Conservation (phyloP, 2,113 vertebrate genomes). For the Gracilinanus agilis region DNA sequence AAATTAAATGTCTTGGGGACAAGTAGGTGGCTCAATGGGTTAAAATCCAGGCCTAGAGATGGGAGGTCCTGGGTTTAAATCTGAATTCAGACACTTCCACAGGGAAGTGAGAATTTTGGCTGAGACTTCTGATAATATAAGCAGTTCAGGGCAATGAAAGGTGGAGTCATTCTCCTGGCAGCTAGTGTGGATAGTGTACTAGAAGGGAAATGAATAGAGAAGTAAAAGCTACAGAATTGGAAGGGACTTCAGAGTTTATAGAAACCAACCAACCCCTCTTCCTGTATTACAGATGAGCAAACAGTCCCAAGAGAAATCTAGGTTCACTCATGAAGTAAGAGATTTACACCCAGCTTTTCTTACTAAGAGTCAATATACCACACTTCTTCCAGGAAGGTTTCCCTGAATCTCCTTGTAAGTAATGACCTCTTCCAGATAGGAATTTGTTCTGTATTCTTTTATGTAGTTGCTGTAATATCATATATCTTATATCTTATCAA, state of each 20-base stretch:
- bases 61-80: too few relatives aligned
- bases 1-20: too few relatives aligned
- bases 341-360: too few relatives aligned
- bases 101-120: background rate
- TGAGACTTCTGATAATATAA: background rate
- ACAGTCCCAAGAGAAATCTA: background rate
- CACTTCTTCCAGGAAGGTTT: background rate
- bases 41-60: too few relatives aligned
- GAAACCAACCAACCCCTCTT: background rate
- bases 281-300: background rate
- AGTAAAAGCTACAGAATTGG: background rate
- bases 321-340: too few relatives aligned
- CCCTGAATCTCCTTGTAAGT: background rate
- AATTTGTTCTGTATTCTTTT: background rate
- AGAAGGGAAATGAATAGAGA: background rate
- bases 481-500: background rate
- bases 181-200: background rate
- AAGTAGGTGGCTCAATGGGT: too few relatives aligned
- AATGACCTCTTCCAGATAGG: background rate
- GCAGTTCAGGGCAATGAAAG: background rate
- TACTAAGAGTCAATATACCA: background rate
- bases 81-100: too few relatives aligned
- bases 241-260: background rate
- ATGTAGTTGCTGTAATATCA: background rate
- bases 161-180: background rate